These are phyloP conservation scores for Callyntrura sp. DNA, from an alignment of 2,888 invertebrate species.

Conservation along the genomic window DNA sequence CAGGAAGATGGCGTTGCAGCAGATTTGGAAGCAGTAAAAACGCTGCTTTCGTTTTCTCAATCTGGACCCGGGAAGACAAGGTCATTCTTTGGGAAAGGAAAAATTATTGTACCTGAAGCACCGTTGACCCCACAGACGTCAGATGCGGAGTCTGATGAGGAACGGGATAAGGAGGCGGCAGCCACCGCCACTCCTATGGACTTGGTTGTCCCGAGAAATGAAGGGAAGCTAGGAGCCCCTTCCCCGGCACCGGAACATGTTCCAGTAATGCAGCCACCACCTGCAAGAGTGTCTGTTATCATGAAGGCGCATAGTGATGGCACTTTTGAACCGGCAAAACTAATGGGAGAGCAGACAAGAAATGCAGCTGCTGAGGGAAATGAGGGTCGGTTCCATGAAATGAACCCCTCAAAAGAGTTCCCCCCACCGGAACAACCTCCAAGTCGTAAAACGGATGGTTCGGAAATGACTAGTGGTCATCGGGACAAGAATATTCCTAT, in stretches of 20 bases:
- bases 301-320: conserved; percentile 94
- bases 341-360: conserved; percentile 54
- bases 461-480: conserved; percentile 84
- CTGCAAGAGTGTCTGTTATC: conserved; percentile 90
- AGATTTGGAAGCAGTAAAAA: conserved; percentile 85
- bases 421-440: conserved; percentile 82
- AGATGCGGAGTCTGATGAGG: conserved; percentile 89
- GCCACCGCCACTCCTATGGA: conserved; percentile 74
- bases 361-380: conserved; percentile 3
- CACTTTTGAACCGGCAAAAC: conserved; percentile 87
- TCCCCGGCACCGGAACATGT: conserved; percentile 1
- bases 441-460: conserved; percentile 83
- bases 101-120: conserved; percentile 85
- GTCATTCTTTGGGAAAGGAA: conserved; percentile 67
- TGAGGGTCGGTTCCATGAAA: conserved; percentile 44
- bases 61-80: conserved; percentile 49
- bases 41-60: conserved; percentile 85
- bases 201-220: conserved; percentile 65
- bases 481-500: conserved; percentile 84
- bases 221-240: not conserved
- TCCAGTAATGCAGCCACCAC: conserved; percentile 7
- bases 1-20: conserved; percentile 84
- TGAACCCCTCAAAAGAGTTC: conserved; percentile 80
- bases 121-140: conserved; percentile 93
- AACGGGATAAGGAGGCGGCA: conserved; percentile 68